These are phyloP conservation scores for Antedon mediterranea DNA, from an alignment of 53 echinoderm and acorn worm genomes.

Conservation along the genomic window DNA sequence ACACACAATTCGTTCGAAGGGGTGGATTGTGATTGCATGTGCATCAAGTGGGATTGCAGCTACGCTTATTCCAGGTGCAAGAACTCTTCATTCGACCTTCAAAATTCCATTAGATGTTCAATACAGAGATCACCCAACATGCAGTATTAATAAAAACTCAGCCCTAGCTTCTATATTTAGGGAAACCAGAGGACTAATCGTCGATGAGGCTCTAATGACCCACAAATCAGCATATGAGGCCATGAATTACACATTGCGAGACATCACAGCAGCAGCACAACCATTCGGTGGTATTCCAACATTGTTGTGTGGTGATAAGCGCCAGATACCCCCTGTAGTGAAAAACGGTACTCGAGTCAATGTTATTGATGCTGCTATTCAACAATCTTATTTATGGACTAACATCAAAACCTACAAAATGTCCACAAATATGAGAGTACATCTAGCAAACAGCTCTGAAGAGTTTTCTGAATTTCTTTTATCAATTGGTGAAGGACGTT, in stretches of 20 bases:
- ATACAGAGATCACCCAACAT: neutral
- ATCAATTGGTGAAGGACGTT: too few relatives aligned
- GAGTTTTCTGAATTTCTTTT: too few relatives aligned
- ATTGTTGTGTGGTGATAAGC: neutral
- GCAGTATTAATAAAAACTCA: neutral
- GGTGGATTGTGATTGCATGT: too few relatives aligned
- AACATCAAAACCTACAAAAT: conserved; percentile 9
- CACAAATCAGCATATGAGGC: neutral
- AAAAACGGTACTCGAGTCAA: neutral
- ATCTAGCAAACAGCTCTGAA: conserved; percentile 13
- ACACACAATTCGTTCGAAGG: too few relatives aligned
- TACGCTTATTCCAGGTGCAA: neutral
- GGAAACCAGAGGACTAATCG: neutral
- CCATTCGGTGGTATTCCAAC: neutral
- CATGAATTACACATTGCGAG: neutral
- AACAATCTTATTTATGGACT: conserved; percentile 23
- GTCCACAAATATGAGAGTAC: conserved; percentile 25
- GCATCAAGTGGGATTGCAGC: conserved; percentile 2
- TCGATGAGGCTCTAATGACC: neutral
- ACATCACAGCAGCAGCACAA: neutral
- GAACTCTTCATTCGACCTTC: neutral
- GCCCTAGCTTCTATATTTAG: neutral
- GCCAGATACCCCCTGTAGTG: neutral
- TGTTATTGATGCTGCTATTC: conserved; percentile 2
- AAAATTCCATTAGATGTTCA: neutral